A percentile compares a stretch with the other conserved stretches of the same genome.
Conservation (phyloP, 2,797 vertebrate genomes). For the Hylomyscus alleni region DNA sequence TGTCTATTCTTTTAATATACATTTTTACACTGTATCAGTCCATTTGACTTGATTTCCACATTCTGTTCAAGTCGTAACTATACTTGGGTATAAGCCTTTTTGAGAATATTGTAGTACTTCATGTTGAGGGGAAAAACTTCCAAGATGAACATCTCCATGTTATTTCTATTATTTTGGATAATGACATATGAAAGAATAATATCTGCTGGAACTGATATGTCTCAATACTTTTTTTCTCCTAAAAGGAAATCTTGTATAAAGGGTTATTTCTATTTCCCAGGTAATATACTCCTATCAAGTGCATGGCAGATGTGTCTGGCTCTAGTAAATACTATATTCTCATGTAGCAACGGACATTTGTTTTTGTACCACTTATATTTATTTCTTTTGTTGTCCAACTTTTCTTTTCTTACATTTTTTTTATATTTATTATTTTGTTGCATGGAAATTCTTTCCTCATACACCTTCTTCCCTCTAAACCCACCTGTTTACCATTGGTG, state of each 20-base stretch:
- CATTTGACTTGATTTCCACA: neutral
- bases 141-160: neutral
- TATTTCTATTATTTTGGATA: neutral
- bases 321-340: neutral
- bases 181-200: neutral
- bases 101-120: too few relatives aligned
- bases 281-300: neutral
- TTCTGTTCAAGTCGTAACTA: too few relatives aligned
- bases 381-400: neutral
- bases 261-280: neutral
- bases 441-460: neutral
- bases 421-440: neutral
- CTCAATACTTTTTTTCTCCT: neutral
- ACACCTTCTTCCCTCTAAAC: neutral
- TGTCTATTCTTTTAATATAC: neutral
- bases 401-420: neutral
- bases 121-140: neutral
- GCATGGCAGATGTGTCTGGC: neutral
- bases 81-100: neutral
- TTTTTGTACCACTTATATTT: neutral
- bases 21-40: neutral
- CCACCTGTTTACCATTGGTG: neutral
- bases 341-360: neutral
- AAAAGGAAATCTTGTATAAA: neutral
- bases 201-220: neutral